These are phyloP conservation scores for Hypanus sabinus DNA, from an alignment of 2,113 vertebrate species.

Conservation along the genomic window DNA sequence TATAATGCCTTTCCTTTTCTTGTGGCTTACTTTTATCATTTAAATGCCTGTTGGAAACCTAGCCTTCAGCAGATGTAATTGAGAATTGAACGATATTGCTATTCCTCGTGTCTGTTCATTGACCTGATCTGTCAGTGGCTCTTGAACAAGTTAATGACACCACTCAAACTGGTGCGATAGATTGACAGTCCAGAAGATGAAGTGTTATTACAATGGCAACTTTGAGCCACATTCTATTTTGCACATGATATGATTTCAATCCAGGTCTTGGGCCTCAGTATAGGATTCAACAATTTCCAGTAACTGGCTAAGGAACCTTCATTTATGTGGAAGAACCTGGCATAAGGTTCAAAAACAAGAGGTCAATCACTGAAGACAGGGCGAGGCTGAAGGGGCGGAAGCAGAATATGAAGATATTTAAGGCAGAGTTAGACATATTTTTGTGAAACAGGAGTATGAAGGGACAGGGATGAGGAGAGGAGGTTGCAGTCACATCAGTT, in stretches of 20 bases:
- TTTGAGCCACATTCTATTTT: neutral
- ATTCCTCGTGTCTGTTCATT: neutral
- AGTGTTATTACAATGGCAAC: neutral
- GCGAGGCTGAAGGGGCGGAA: no score
- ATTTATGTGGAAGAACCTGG: no score
- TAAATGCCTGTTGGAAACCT: neutral
- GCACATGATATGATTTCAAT: neutral
- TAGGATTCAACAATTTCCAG: no score
- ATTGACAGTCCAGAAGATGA: neutral
- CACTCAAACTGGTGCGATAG: neutral
- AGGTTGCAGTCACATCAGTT: no score
- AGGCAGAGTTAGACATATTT: no score
- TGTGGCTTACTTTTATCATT: neutral
- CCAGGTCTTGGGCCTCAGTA: no score
- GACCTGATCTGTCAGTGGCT: neutral
- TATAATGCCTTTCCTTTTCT: neutral
- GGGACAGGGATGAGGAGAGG: no score
- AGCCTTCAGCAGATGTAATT: neutral
- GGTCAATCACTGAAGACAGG: no score
- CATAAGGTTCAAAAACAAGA: no score
- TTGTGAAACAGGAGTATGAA: no score
- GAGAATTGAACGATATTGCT: neutral
- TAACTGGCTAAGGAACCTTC: no score
- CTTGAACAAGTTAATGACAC: neutral
- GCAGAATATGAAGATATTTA: no score